phyloP scores from a whole-genome alignment of 2,797 vertebrate genomes.

The Mormyrops boulengeri region DNA sequence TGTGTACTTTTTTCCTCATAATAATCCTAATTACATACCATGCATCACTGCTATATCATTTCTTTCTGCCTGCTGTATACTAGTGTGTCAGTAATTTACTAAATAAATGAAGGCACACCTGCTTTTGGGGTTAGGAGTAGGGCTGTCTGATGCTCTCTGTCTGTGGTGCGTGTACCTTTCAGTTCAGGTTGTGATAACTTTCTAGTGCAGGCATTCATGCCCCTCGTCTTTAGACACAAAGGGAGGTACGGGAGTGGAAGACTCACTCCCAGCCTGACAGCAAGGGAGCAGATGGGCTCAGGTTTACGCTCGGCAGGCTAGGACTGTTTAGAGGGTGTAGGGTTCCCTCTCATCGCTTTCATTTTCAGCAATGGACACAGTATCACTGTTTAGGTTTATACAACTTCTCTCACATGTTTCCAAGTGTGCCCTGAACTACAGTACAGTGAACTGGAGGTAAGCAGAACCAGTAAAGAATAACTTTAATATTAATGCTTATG shows the following conservation, averaged over 20 bases:
- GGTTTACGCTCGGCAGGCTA: neutral
- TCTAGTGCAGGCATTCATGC: neutral
- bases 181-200: neutral
- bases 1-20: neutral
- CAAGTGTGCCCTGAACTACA: neutral
- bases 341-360: slow-evolving; percentile 1
- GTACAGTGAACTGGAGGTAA: neutral
- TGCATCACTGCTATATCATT: neutral
- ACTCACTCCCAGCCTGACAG: neutral
- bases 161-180: neutral
- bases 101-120: neutral
- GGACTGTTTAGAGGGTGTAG: neutral
- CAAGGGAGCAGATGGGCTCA: neutral
- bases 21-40: neutral
- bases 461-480: neutral
- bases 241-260: neutral
- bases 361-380: neutral
- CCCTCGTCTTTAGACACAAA: neutral
- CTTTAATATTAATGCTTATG: neutral
- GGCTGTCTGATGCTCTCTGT: neutral
- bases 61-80: neutral
- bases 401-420: neutral
- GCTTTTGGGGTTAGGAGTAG: neutral
- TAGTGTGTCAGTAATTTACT: neutral
- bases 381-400: neutral